phyloP scores from a whole-genome alignment of 2,113 vertebrate genomes.

The Seriola aureovittata region DNA sequence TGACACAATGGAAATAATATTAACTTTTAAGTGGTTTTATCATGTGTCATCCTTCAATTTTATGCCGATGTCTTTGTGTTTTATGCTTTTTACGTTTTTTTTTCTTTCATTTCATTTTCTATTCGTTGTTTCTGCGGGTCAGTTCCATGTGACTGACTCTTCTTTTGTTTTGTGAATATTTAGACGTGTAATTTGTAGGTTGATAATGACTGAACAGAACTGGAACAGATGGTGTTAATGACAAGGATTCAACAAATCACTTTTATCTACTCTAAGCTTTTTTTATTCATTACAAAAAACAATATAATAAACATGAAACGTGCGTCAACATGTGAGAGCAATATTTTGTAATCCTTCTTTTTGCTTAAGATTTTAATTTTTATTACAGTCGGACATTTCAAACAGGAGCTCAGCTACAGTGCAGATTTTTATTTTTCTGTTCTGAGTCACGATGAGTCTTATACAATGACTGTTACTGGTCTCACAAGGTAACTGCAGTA shows the following conservation, averaged over 20 bases:
- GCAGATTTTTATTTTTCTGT: conserved; percentile 1
- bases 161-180: not conserved
- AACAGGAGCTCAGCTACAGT: conserved; percentile 4
- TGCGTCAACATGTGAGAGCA: not conserved
- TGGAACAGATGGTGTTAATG: not conserved
- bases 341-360: not conserved
- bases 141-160: not conserved
- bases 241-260: not conserved
- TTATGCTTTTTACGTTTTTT: not conserved
- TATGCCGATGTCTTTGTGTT: not conserved
- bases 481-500: not conserved
- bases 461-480: not conserved
- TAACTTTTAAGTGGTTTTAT: not conserved
- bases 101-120: not conserved
- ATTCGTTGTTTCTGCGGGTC: not conserved
- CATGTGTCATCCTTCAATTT: not conserved
- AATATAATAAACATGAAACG: not conserved
- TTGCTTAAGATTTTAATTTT: conserved; percentile 12
- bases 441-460: not conserved
- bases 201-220: not conserved
- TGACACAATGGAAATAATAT: not conserved
- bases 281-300: not conserved
- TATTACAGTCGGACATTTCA: not conserved
- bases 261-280: not conserved
- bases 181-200: not conserved